Evolutionary conservation across 1,140 invertebrate species (phyloP), one percentile per base, ranked within the genome.

Genomic region (Drosophila rhopaloa): DNA sequence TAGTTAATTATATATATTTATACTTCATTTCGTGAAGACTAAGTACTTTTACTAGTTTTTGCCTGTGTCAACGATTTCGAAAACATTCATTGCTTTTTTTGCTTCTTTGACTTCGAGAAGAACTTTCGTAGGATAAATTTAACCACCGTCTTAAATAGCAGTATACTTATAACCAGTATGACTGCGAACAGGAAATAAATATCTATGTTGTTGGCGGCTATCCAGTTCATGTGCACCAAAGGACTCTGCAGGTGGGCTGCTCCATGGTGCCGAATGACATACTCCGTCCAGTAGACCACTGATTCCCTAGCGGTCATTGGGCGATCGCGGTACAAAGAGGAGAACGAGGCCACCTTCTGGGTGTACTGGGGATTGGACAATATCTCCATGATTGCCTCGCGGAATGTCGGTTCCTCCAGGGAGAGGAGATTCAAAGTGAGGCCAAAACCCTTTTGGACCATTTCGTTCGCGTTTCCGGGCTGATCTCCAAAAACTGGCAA

Each of bases 191-290:
- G 6, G 0, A 13, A 1, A 14, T 32, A 50, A 7, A 50, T 10
- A 50, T 50, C 47, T 0, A 50, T 32, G n/a, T 50, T 50, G 14
- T 50, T 32, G 27, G 47, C 47, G 24, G 47, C 47, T 9, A 50
- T 50, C 8, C 9, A 50, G 47, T 14, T 32, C 47, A 50, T 50
- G 47, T 50, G 27, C 7, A 50, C 27, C 47, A 50, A 11, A 10
- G 47, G 47, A 50, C 47, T 50, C 47, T 50, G 47, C 14, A 50
- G 47, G 9, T 50, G 47, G 27, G n/a, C 27, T 14, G 47, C 47
- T 32, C 47, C 47, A n/a, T 50, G 13, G 47, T 50, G 27, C 0
- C 47, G 47, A 0, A 50, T 50, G 27, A 50, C 47, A n/a, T 50
- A 50, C 27, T 50, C 47, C 32, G n/a, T n/a, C n/a, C n/a, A n/a